Conservation (phyloP, 2,113 vertebrate species). For the Otis tarda region DNA sequence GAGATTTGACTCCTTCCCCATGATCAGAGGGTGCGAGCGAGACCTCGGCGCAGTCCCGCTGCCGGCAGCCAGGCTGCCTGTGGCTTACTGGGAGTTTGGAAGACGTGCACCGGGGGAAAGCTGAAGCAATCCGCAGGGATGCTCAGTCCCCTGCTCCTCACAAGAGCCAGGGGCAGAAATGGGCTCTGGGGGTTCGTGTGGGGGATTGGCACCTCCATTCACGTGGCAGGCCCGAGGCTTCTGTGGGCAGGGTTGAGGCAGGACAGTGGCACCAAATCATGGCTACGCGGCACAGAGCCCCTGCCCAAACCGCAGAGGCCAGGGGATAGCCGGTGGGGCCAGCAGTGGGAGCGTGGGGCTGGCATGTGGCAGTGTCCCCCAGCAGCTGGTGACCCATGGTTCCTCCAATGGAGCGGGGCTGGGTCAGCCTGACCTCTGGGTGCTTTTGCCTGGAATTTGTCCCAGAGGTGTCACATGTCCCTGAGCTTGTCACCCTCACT, state of each 20-base stretch:
- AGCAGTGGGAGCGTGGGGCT: background rate
- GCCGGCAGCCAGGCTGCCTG: background rate
- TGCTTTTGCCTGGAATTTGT: background rate
- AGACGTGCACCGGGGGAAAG: background rate
- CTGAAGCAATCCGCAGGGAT: fast-evolving
- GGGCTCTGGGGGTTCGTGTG: too few relatives aligned
- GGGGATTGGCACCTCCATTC: background rate
- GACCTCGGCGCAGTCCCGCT: fast-evolving
- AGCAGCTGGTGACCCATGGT: background rate
- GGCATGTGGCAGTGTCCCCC: background rate
- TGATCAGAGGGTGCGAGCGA: background rate
- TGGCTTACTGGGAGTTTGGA: background rate
- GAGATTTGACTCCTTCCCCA: background rate
- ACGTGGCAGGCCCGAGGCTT: background rate
- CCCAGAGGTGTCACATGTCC: background rate
- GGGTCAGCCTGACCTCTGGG: background rate
- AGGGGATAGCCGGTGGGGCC: fast-evolving
- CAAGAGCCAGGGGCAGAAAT: background rate
- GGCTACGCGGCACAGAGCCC: background rate
- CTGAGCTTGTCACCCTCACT: background rate
- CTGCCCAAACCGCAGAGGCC: background rate
- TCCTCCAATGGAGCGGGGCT: fast-evolving
- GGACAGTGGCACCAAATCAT: background rate
- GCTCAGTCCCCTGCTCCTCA: fast-evolving
- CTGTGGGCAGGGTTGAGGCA: background rate